Percentiles rank a stretch among this genome's conserved stretches.
Conservation (phyloP, 2,888 invertebrate genomes). For the Phlogophora meticulosa region DNA sequence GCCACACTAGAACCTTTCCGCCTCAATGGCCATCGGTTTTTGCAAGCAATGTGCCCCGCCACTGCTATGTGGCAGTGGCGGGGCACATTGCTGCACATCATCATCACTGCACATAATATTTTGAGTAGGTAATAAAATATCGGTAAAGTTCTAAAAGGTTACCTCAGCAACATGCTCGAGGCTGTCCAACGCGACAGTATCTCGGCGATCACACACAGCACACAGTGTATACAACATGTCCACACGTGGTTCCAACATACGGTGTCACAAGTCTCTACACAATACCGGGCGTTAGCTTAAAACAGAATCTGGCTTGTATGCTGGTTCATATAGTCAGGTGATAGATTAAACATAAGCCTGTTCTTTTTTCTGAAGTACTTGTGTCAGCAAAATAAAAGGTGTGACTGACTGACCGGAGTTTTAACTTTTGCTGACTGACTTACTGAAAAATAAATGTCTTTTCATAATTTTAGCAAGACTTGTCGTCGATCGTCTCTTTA, state of each 20-base stretch:
- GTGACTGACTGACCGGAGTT: neutral
- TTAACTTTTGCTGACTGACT: no score
- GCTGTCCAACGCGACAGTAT: slow-evolving; percentile 16
- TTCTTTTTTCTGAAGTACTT: no score
- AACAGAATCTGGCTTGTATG: neutral
- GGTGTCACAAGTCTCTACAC: slow-evolving; percentile 1
- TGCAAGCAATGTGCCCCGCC: no score
- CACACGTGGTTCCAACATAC: slow-evolving; percentile 25
- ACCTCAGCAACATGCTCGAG: slow-evolving; percentile 6
- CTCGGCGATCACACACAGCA: slow-evolving; percentile 13
- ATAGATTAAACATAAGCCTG: neutral
- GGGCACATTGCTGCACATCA: no score
- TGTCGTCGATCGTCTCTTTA: no score
- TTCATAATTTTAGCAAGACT: no score
- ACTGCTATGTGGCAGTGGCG: no score
- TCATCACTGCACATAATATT: no score
- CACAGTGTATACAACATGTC: slow-evolving; percentile 23
- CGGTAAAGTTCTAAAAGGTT: slow-evolving; percentile 10
- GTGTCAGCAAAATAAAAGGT: no score
- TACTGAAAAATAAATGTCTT: no score
- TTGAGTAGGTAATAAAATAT: neutral
- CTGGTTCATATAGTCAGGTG: neutral
- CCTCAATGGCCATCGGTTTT: no score
- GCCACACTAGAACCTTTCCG: no score
- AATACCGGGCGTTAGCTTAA: neutral